These are phyloP conservation scores for Stegodyphus dumicola DNA, from an alignment of 1,140 invertebrate species.

Conservation along the genomic window DNA sequence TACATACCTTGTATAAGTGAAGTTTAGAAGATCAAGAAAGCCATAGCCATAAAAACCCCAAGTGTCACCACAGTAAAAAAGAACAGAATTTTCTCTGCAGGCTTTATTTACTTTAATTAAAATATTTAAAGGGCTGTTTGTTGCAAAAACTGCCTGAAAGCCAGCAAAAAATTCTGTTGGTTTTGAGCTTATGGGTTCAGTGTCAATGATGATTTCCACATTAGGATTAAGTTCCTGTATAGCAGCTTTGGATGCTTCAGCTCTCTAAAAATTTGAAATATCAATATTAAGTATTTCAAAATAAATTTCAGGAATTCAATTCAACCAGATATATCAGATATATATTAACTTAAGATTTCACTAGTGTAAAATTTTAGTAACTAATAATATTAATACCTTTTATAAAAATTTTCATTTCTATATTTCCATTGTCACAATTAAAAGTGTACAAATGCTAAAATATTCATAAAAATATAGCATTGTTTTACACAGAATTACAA, in stretches of 20 bases:
- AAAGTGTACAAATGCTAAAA: background rate
- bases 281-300: background rate
- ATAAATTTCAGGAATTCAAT: background rate
- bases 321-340: background rate
- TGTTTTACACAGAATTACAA: background rate
- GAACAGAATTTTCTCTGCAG: constrained; percentile 81
- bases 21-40: constrained; percentile 89
- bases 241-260: constrained; percentile 80
- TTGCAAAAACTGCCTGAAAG: constrained; percentile 80
- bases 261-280: constrained; percentile 74
- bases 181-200: constrained; percentile 72
- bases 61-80: constrained; percentile 90
- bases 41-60: constrained; percentile 94
- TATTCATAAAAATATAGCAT: constrained; percentile 26
- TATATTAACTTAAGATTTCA: background rate
- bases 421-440: background rate
- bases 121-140: constrained; percentile 77
- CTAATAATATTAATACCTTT: background rate
- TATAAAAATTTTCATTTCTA: background rate
- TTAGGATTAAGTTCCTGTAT: constrained; percentile 91
- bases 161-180: constrained; percentile 76
- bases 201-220: constrained; percentile 84
- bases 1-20: constrained; percentile 83
- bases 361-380: background rate
- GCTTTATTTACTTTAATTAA: constrained; percentile 81